Evolutionary conservation across 2,113 vertebrate genomes (phyloP), one percentile per base, ranked within the genome.

Genomic region (Atlantisia rogersi): DNA sequence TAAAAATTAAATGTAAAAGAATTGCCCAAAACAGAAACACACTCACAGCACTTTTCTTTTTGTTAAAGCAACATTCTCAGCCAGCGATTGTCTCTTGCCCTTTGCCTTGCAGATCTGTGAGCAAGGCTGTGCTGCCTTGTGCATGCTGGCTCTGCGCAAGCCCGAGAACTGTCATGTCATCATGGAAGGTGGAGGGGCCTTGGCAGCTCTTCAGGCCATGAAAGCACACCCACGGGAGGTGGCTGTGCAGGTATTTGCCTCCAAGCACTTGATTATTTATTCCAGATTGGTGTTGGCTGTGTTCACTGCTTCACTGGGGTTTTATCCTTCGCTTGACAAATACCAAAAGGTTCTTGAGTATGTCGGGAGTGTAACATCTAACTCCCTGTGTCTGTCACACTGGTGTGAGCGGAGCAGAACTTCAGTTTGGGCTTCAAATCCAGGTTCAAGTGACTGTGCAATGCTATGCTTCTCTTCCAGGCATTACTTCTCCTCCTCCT

Each of bases 141-240:
- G 98, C 5, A 96, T 99, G 83, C 89, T 99, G 79, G 99, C 99
- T 25, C 93, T 99, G 83, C 99, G 99, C 46, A 99, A 99, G 88
- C 99, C 99, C 0, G 98, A 98, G 85, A 99, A 99, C 97, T 99
- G 99, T 96, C 94, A 94, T 6, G 97, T 98, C 95, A 99, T 99
- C 94, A 97, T 99, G 98, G 99, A 99, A 86, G 97, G 98, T 0
- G 99, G 99, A 0, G 99, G 99, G 5, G 98, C 98, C 3, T 25
- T 98, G 96, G 98, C 98, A 2, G 98, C 99, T 0, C 95, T 99
- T 74, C 98, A 98, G 96, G 98, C 99, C 53, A 99, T 99, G 99
- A 99, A 98, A 94, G n/a, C 95, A 0, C 99, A 99, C 42, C 97
- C 98, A 0, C 79, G 86, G 15, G 97, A 98, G 8, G 97, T 97